These are phyloP conservation scores for Habropoda laboriosa DNA, from an alignment of 1,140 invertebrate species.

Conservation along the genomic window DNA sequence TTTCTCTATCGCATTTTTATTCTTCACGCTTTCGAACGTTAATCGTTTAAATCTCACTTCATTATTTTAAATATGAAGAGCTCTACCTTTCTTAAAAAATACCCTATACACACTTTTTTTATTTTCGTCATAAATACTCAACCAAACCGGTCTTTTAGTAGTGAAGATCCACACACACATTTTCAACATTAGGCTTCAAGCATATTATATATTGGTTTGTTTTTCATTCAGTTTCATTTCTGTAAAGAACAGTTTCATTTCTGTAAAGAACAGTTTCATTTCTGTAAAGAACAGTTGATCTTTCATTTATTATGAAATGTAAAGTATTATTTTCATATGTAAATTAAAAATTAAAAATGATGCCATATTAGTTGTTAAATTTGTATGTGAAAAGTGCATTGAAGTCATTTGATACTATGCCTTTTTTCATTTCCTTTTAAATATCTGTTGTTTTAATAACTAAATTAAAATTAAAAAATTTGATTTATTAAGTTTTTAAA, in stretches of 20 bases:
- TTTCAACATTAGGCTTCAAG: slow-evolving; percentile 13
- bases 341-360: too few species aligned
- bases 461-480: too few species aligned
- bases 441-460: not conserved
- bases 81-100: slow-evolving; percentile 35
- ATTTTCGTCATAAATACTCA: slow-evolving; percentile 24
- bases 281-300: not conserved
- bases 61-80: slow-evolving; percentile 10
- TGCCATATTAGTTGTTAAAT: not conserved
- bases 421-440: not conserved
- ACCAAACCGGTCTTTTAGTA: slow-evolving; percentile 51
- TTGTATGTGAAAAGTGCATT: not conserved
- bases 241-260: not conserved
- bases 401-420: not conserved
- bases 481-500: not conserved
- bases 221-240: not conserved
- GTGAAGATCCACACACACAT: not conserved
- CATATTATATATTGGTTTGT: slow-evolving; percentile 20
- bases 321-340: not conserved
- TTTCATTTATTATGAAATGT: slow-evolving; percentile 15
- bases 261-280: not conserved
- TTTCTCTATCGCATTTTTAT: slow-evolving; percentile 3
- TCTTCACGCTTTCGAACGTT: not conserved
- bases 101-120: slow-evolving; percentile 17
- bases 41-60: not conserved